Conservation (phyloP, 2,888 invertebrate genomes). For the Beris chalybata region DNA sequence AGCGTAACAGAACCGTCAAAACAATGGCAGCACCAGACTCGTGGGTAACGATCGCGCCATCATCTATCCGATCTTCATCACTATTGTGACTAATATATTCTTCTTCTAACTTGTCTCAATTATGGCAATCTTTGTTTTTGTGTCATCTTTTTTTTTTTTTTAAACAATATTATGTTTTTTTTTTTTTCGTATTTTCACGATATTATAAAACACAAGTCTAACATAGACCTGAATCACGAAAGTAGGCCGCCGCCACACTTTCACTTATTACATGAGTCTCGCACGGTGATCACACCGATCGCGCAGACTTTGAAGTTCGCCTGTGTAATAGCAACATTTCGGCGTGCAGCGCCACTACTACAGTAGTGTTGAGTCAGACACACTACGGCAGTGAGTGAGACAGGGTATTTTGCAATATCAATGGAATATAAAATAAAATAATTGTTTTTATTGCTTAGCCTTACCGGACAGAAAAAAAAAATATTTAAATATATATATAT, state of each 20-base stretch:
- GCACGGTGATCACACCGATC: slow-evolving; percentile 38
- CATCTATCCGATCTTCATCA: too few species aligned
- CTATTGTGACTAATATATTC: too few species aligned
- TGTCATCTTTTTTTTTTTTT: too few species aligned
- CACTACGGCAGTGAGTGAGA: slow-evolving; percentile 32
- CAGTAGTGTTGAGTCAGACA: slow-evolving; percentile 38
- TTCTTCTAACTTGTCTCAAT: too few species aligned
- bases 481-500: too few species aligned
- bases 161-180: too few species aligned
- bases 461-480: too few species aligned
- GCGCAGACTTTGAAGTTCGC: slow-evolving; percentile 39
- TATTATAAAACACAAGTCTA: slow-evolving; percentile 56
- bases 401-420: slow-evolving; percentile 33
- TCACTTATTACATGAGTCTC: slow-evolving; percentile 80
- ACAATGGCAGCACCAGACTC: too few species aligned
- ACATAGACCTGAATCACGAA: slow-evolving; percentile 94
- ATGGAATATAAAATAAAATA: slow-evolving; percentile 35
- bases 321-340: slow-evolving; percentile 38
- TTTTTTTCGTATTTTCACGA: not conserved
- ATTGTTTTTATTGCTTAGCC: not conserved
- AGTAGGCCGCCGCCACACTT: slow-evolving; percentile 89
- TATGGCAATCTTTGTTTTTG: too few species aligned
- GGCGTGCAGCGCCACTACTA: slow-evolving; percentile 58
- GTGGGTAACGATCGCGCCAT: too few species aligned
- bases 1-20: too few species aligned